A percentile compares a stretch with the other conserved stretches of the same genome.
Conservation (phyloP, 2,888 invertebrate genomes). For the Eudemis profundana region DNA sequence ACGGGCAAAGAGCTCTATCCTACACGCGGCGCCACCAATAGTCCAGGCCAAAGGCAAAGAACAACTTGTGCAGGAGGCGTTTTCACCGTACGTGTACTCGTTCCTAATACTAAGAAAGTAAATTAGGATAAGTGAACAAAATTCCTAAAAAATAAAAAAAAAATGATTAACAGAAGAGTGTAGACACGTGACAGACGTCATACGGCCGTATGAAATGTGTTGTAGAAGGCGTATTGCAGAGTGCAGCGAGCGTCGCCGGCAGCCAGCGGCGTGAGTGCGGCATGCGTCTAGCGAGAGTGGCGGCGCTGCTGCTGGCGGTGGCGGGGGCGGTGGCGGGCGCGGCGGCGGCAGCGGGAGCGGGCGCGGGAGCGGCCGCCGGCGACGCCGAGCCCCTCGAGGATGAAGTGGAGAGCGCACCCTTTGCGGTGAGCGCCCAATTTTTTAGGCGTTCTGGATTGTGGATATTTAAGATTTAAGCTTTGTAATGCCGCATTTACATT, state of each 20-base stretch:
- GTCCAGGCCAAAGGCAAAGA: too few relatives aligned
- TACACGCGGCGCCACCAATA: too few relatives aligned
- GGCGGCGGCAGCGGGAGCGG: constrained; percentile 21
- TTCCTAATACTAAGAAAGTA: too few relatives aligned
- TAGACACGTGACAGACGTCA: constrained; percentile 24
- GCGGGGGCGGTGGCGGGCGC: constrained; percentile 39
- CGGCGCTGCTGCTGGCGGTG: constrained; percentile 47
- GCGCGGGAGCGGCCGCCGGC: neutral
- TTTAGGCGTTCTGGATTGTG: neutral
- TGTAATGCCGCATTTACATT: too few relatives aligned
- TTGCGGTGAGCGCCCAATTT: constrained; percentile 56
- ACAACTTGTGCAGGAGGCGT: too few relatives aligned
- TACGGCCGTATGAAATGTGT: neutral
- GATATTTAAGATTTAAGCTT: too few relatives aligned
- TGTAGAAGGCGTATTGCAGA: neutral
- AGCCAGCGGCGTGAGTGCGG: constrained; percentile 14
- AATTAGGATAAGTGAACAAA: too few relatives aligned
- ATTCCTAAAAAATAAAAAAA: neutral
- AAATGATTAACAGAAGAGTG: constrained; percentile 16
- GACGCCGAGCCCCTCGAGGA: constrained; percentile 51
- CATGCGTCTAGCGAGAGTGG: constrained; percentile 14
- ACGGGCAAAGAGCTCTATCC: too few relatives aligned
- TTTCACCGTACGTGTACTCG: too few relatives aligned
- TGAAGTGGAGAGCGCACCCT: constrained; percentile 60
- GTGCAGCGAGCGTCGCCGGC: neutral